Evolutionary conservation across 2,797 vertebrate species (phyloP), one percentile per base, ranked within the genome.

Genomic region (Bufotes viridis): DNA sequence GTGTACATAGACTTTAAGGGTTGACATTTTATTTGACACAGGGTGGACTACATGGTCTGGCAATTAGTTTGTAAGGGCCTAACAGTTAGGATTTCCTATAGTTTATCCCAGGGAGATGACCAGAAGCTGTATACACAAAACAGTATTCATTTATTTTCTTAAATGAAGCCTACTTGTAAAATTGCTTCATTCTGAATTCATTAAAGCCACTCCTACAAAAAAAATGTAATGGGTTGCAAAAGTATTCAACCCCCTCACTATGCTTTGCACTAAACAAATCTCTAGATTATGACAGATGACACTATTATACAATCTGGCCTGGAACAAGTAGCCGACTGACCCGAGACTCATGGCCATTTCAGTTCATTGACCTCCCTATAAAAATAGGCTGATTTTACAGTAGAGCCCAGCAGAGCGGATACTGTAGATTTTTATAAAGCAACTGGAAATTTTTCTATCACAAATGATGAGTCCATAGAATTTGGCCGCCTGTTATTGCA

Each of bases 391-490:
- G 20, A 55, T 55, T 53, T 55, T 24, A 78, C 49, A 78, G 49
- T 78, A 78, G 42, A 51, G 51, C 0, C 70, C 70, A 49, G 26
- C 29, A 20, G 78, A 18, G 58, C 60, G 60, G 34, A 65, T 51
- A 81, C 42, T 51, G 61, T 65, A 81, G 5, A 22, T 80, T 29
- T 34, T 34, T 61, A 42, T 61, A 61, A 80, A 61, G 26, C 57
- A 20, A 79, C 67, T 57, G 82, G 24, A 60, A 74, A 58, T 22
- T 70, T 70, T 70, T 80, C 20, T 12, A 65, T 67, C 42, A 14
- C 34, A 58, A 15, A 18, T 20, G 72, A 85, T 85, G 83, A 85
- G 83, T 49, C 26, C 72, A 84, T 60, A 75, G 22, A 58, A 42
- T 84, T 7, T 58, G 69, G 55, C 82, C 57, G 26, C 10, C 10